Evolutionary conservation across 2,797 vertebrate genomes (phyloP).

Genomic region (Epinephelus awoara): DNA sequence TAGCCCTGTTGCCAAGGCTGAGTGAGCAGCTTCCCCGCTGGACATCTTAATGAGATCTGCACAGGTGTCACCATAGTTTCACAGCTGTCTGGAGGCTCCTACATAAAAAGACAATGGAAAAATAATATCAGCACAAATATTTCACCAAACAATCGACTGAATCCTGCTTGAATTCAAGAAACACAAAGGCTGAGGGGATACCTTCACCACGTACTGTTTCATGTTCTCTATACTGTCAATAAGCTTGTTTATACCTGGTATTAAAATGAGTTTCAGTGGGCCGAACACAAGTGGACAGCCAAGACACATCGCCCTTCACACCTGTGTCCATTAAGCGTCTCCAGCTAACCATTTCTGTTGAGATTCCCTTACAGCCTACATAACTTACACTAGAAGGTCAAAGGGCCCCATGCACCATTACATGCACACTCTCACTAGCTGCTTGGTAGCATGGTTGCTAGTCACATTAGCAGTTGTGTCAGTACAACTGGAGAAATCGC

Average conservation of each 20-base stretch:
- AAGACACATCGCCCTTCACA: too few relatives aligned
- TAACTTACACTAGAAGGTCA: too few relatives aligned
- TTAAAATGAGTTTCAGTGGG: too few relatives aligned
- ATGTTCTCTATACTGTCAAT: not conserved
- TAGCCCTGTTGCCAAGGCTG: constrained; percentile 75
- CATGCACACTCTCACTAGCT: too few relatives aligned
- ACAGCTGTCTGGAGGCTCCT: constrained; percentile 68
- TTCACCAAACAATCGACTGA: constrained; percentile 25
- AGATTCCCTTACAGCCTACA: too few relatives aligned
- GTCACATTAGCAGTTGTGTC: too few relatives aligned
- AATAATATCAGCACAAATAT: constrained; percentile 36
- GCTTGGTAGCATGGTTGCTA: too few relatives aligned
- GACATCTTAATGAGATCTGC: constrained; percentile 77
- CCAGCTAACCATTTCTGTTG: too few relatives aligned
- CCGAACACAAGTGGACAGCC: too few relatives aligned
- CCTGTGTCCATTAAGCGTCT: too few relatives aligned
- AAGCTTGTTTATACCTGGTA: not conserved
- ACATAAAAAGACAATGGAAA: constrained; percentile 55
- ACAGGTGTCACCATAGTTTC: constrained; percentile 82
- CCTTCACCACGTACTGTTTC: not conserved
- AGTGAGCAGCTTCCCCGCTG: constrained; percentile 65
- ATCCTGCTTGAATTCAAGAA: constrained; percentile 31
- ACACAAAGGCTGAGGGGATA: not conserved
- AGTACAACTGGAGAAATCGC: too few relatives aligned
- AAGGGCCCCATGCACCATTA: too few relatives aligned